Evolutionary conservation across 1,140 invertebrate species (phyloP).

Genomic region (Papilio glaucus): DNA sequence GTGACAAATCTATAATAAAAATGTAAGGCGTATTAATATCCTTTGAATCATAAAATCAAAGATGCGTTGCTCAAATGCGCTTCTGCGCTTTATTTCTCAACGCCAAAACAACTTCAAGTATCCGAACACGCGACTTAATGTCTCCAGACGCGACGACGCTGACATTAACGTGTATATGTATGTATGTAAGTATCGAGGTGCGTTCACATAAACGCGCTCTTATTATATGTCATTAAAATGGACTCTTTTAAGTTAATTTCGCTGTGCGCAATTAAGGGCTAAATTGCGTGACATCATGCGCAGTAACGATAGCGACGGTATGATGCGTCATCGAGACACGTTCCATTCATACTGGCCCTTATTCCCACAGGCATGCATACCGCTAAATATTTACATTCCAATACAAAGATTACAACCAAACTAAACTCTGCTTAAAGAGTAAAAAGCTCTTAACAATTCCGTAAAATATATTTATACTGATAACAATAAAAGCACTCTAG

Average conservation of each 20-base stretch:
- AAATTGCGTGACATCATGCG: conserved; percentile 72
- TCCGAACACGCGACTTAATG: conserved; percentile 29
- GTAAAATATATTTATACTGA: conserved; percentile 18
- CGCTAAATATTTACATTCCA: conserved; percentile 32
- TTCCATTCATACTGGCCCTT: conserved; percentile 42
- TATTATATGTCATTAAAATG: conserved; percentile 41
- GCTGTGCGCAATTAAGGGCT: conserved; percentile 59
- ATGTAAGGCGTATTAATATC: background rate
- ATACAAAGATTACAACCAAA: conserved; percentile 13
- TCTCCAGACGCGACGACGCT: conserved; percentile 36
- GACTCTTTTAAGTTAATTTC: conserved; percentile 50
- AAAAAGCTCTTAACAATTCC: background rate
- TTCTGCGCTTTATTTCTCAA: conserved; percentile 30
- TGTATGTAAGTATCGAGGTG: conserved; percentile 9
- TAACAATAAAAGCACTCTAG: conserved; percentile 33
- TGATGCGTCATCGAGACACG: conserved; percentile 67
- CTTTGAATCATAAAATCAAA: background rate
- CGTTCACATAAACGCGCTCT: conserved; percentile 27
- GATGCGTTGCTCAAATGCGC: conserved; percentile 4
- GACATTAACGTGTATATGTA: background rate
- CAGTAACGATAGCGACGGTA: conserved; percentile 59
- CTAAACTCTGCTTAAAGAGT: background rate
- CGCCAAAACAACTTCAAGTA: conserved; percentile 26
- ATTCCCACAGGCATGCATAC: conserved; percentile 31
- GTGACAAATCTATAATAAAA: background rate